Evolutionary conservation across 2,113 vertebrate genomes (phyloP).

Genomic region (Pavo muticus): DNA sequence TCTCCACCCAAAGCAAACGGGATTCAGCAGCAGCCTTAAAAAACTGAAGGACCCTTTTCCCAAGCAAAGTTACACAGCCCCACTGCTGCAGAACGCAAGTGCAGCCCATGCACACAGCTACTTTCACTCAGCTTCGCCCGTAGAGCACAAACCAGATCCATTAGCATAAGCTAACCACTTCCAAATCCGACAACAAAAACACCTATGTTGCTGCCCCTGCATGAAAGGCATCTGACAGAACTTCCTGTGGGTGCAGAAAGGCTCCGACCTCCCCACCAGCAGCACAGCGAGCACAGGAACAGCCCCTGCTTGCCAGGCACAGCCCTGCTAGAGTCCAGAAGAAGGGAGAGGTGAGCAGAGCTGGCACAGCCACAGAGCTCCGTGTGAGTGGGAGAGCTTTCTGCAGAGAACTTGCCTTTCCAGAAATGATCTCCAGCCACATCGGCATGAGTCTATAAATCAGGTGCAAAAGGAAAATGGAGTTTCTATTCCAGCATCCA

Average conservation of each 20-base stretch:
- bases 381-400: neutral
- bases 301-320: neutral
- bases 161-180: neutral
- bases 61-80: neutral
- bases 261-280: neutral
- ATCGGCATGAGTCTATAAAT: neutral
- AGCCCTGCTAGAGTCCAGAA: neutral
- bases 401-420: neutral
- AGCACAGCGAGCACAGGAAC: neutral
- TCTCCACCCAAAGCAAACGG: accelerated
- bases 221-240: neutral
- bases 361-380: neutral
- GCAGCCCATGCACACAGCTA: neutral
- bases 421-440: neutral
- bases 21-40: neutral
- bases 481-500: conserved; percentile 30
- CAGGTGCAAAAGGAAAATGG: conserved; percentile 1
- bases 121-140: neutral
- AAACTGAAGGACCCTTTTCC: neutral
- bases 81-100: neutral
- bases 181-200: neutral
- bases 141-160: neutral
- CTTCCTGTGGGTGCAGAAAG: neutral
- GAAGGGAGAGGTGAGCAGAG: neutral
- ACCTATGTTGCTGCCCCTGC: neutral